phyloP scores from a whole-genome alignment of 2,888 invertebrate species.

The Scaptodrosophila latifasciaeformis region DNA sequence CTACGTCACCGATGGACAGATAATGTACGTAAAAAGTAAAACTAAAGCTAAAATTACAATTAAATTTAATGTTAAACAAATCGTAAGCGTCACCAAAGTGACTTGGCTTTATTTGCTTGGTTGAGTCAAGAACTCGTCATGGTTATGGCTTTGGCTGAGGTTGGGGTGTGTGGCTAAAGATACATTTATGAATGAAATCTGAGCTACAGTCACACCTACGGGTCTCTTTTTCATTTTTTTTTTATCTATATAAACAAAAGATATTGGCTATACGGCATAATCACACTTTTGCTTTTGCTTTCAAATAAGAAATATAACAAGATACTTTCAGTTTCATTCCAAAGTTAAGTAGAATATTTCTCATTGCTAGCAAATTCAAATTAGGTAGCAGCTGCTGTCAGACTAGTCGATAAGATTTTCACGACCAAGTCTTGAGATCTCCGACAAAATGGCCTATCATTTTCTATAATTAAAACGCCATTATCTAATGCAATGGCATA shows the following conservation, averaged over 20 bases:
- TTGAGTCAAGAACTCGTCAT: slow-evolving; percentile 33
- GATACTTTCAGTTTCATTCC: no score
- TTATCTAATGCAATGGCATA: no score
- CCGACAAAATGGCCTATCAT: no score
- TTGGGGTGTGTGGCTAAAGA: no score
- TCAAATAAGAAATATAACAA: no score
- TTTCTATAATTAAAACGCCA: no score
- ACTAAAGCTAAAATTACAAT: slow-evolving; percentile 21
- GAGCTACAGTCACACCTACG: slow-evolving; percentile 47
- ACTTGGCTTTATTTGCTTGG: slow-evolving; percentile 32
- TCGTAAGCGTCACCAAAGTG: slow-evolving; percentile 22
- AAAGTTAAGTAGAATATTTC: no score
- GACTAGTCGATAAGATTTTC: no score
- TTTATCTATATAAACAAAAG: slow-evolving; percentile 62
- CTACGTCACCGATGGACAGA: slow-evolving; percentile 54
- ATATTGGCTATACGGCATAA: slow-evolving; percentile 51
- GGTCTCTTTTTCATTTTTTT: slow-evolving; percentile 4
- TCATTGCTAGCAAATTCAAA: no score
- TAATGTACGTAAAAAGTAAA: slow-evolving; percentile 14
- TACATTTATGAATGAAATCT: slow-evolving; percentile 55
- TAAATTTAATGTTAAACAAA: slow-evolving; percentile 10
- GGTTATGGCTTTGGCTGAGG: no score
- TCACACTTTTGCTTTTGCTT: slow-evolving; percentile 49
- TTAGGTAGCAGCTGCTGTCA: no score
- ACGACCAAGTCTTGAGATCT: no score